These are phyloP conservation scores for Rhadina sibilatrix DNA, from an alignment of 2,113 vertebrate species.

Conservation along the genomic window DNA sequence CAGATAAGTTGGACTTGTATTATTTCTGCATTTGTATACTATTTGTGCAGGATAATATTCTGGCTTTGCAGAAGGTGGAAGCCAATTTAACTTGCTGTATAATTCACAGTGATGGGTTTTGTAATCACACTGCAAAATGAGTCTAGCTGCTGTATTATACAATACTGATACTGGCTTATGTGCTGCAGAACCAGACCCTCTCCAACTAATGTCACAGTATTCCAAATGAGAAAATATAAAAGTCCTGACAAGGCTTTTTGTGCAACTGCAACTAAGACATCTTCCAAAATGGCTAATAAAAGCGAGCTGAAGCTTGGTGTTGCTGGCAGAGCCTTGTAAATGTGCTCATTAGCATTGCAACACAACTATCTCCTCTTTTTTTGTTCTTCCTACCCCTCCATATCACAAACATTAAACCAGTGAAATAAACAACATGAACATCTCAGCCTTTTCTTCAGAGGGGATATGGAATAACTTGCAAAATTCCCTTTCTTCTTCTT, in stretches of 20 bases:
- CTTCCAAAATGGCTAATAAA: constrained; percentile 41
- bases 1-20: constrained; percentile 15
- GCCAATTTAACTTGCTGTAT: constrained; percentile 60
- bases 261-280: constrained; percentile 53
- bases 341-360: constrained; percentile 22
- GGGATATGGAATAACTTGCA: neutral
- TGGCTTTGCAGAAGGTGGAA: constrained; percentile 42
- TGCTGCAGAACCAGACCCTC: neutral
- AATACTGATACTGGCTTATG: constrained; percentile 29
- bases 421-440: neutral
- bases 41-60: constrained; percentile 60
- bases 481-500: neutral
- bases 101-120: constrained; percentile 66
- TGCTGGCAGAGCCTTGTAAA: constrained; percentile 13
- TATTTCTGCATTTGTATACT: constrained; percentile 66
- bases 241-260: constrained; percentile 43
- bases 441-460: neutral
- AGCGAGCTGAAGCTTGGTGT: neutral
- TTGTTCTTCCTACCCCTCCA: neutral
- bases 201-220: constrained; percentile 35
- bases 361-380: neutral
- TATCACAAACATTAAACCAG: neutral
- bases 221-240: constrained; percentile 57
- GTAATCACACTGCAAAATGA: constrained; percentile 61
- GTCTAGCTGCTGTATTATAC: constrained; percentile 46